These are phyloP conservation scores for Ormyrus thymus DNA, from an alignment of 2,888 invertebrate genomes.

Conservation along the genomic window DNA sequence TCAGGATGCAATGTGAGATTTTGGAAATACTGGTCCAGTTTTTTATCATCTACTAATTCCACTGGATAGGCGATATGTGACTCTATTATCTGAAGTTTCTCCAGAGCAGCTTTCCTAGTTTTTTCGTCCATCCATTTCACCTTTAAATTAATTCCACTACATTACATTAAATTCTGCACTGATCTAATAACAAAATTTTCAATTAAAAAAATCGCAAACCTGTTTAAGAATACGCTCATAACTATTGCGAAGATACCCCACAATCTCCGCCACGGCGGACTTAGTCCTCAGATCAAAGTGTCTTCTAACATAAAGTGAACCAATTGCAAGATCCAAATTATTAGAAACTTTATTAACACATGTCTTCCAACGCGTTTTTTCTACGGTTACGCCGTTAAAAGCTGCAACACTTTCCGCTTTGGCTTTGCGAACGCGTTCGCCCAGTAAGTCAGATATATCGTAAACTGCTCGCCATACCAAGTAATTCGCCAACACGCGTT, in stretches of 20 bases:
- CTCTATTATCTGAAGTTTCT: conserved; percentile 88
- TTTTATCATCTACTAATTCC: conserved; percentile 88
- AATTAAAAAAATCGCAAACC: background rate
- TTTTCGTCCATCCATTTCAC: conserved; percentile 94
- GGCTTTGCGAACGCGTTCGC: background rate
- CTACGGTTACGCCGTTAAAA: background rate
- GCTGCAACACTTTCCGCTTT: background rate
- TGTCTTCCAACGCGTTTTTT: background rate
- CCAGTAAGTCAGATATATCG: background rate
- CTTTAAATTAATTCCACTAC: conserved; percentile 1
- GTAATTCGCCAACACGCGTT: conserved; percentile 2
- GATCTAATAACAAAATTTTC: no score
- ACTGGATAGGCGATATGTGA: conserved; percentile 95
- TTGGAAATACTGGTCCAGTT: conserved; percentile 86
- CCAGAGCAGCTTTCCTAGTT: conserved; percentile 85
- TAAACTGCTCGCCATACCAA: background rate
- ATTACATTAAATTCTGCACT: no score
- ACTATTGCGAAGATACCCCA: background rate
- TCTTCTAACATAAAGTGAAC: background rate
- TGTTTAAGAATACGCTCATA: background rate
- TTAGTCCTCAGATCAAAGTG: background rate
- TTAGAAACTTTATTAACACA: background rate
- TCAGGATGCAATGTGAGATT: conserved; percentile 73
- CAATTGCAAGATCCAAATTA: background rate
- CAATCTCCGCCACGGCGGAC: background rate